Evolutionary conservation across 2,888 invertebrate species (phyloP).

Genomic region (Fabriciana adippe): DNA sequence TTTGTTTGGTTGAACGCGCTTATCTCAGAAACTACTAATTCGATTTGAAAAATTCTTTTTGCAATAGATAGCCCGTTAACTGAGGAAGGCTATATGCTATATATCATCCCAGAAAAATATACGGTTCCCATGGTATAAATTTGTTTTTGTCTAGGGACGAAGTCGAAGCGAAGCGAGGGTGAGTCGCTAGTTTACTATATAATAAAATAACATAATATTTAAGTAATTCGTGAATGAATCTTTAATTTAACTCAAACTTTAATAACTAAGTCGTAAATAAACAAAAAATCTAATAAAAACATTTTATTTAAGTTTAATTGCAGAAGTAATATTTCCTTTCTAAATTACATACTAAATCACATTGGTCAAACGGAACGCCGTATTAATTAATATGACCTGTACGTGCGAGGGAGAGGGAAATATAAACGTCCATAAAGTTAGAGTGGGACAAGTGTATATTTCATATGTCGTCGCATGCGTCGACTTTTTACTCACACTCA

Average conservation of each 20-base stretch:
- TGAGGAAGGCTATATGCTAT: too few relatives aligned
- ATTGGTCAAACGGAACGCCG: slow-evolving; percentile 48
- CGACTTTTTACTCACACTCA: slow-evolving; percentile 53
- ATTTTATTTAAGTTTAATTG: slow-evolving; percentile 17
- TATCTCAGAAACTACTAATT: too few relatives aligned
- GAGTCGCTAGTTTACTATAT: too few relatives aligned
- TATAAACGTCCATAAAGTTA: slow-evolving; percentile 25
- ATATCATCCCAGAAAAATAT: too few relatives aligned
- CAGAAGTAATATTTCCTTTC: slow-evolving; percentile 23
- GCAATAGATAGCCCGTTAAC: too few relatives aligned
- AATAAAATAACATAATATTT: not conserved
- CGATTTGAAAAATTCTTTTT: too few relatives aligned
- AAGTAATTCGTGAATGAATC: not conserved
- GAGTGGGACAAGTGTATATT: slow-evolving; percentile 42
- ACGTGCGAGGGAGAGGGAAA: slow-evolving; percentile 46
- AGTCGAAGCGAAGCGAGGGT: too few relatives aligned
- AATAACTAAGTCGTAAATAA: slow-evolving; percentile 4
- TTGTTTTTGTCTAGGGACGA: too few relatives aligned
- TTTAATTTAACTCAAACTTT: slow-evolving; percentile 4
- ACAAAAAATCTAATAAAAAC: slow-evolving; percentile 12
- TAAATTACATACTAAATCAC: slow-evolving; percentile 32
- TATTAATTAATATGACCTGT: slow-evolving; percentile 47
- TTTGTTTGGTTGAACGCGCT: too few relatives aligned
- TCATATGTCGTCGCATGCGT: slow-evolving; percentile 65
- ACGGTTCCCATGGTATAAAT: too few relatives aligned